These are phyloP conservation scores for Pandion haliaetus DNA, from an alignment of 2,113 vertebrate species.

Conservation along the genomic window DNA sequence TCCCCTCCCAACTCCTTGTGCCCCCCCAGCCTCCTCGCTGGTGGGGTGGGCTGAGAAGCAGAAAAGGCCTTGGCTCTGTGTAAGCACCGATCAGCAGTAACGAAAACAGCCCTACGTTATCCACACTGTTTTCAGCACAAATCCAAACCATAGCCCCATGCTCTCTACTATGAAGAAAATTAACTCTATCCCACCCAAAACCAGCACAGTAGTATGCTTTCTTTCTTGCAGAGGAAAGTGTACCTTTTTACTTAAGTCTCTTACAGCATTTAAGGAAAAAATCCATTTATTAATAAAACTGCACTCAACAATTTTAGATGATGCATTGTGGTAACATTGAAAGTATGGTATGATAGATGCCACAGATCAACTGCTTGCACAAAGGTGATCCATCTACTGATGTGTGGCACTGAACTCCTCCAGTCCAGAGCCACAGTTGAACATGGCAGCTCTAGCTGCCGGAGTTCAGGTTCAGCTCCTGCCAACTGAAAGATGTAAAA, in stretches of 20 bases:
- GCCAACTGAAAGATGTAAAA: not conserved
- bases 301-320: not conserved
- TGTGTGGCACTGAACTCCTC: not conserved
- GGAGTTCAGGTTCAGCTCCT: not conserved
- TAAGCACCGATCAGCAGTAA: no score
- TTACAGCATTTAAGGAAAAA: not conserved
- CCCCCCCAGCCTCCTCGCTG: no score
- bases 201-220: no score
- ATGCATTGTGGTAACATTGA: not conserved
- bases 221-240: not conserved
- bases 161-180: no score
- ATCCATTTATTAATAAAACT: not conserved
- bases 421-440: not conserved
- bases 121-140: no score
- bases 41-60: no score
- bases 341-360: not conserved
- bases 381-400: not conserved
- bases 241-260: not conserved
- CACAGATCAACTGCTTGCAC: not conserved
- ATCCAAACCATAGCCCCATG: no score
- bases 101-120: no score
- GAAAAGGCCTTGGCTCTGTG: not conserved
- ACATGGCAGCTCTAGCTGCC: not conserved
- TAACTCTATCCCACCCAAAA: no score
- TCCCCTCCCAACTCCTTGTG: no score